Percentiles rank a stretch among this genome's conserved stretches.
Evolutionary conservation across 2,888 invertebrate species (phyloP).

Genomic region (Tenthredo scrophulariae): DNA sequence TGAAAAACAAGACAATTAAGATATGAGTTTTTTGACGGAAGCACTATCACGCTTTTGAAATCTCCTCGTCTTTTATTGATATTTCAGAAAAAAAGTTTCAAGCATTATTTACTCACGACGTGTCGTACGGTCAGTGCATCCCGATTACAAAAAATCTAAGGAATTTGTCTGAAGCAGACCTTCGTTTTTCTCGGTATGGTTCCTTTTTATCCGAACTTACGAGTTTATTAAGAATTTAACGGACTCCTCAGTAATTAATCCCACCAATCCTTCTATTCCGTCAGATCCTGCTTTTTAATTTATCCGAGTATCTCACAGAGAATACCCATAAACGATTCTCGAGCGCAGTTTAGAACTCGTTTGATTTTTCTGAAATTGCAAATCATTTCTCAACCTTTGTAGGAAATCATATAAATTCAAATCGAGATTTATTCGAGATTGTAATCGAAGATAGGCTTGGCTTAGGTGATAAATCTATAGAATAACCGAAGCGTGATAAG

Average conservation of each 20-base stretch:
- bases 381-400: neutral
- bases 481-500: constrained; percentile 40
- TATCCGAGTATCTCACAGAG: neutral
- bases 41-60: constrained; percentile 19
- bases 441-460: neutral
- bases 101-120: neutral
- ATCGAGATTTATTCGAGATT: constrained; percentile 7
- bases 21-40: constrained; percentile 20
- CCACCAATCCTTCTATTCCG: neutral
- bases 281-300: neutral
- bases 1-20: constrained; percentile 33
- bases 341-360: neutral
- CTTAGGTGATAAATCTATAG: constrained; percentile 16
- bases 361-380: neutral
- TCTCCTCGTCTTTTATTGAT: constrained; percentile 43
- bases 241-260: constrained; percentile 32
- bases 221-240: constrained; percentile 28
- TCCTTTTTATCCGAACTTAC: neutral
- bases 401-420: neutral
- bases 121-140: neutral
- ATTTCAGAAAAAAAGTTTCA: neutral
- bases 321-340: neutral
- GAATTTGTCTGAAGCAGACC: constrained; percentile 24
- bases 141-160: neutral
- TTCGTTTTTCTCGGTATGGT: neutral